Evolutionary conservation across 2,797 vertebrate species (phyloP).

Genomic region (Hirundo rustica): DNA sequence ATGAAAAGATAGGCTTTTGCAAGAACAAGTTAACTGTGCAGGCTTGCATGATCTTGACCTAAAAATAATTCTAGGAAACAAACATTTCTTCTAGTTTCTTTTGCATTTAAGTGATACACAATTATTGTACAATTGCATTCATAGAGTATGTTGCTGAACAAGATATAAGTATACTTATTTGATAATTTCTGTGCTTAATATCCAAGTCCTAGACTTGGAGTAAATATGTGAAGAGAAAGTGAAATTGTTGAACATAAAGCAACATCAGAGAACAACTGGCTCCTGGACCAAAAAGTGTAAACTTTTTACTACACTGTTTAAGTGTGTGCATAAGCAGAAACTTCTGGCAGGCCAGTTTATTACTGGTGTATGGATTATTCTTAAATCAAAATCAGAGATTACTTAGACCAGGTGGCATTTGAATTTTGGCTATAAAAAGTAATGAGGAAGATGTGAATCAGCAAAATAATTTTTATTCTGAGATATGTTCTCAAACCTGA

Average conservation of each 20-base stretch:
- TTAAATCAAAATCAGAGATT: slow-evolving; percentile 29
- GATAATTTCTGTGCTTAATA: neutral
- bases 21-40: neutral
- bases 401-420: neutral
- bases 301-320: neutral
- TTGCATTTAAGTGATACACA: neutral
- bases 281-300: neutral
- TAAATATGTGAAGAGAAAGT: neutral
- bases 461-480: neutral
- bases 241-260: neutral
- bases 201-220: neutral
- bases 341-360: neutral
- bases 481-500: neutral
- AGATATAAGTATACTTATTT: neutral
- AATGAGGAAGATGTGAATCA: slow-evolving; percentile 33
- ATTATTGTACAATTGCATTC: neutral
- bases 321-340: slow-evolving; percentile 11
- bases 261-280: neutral
- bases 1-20: neutral
- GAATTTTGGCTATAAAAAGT: slow-evolving; percentile 42
- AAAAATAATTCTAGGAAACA: neutral
- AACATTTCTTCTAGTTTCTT: neutral
- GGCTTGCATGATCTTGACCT: neutral
- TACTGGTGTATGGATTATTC: neutral
- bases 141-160: neutral